Evolutionary conservation across 2,113 vertebrate genomes (phyloP).

Genomic region (Amphilophus citrinellus): DNA sequence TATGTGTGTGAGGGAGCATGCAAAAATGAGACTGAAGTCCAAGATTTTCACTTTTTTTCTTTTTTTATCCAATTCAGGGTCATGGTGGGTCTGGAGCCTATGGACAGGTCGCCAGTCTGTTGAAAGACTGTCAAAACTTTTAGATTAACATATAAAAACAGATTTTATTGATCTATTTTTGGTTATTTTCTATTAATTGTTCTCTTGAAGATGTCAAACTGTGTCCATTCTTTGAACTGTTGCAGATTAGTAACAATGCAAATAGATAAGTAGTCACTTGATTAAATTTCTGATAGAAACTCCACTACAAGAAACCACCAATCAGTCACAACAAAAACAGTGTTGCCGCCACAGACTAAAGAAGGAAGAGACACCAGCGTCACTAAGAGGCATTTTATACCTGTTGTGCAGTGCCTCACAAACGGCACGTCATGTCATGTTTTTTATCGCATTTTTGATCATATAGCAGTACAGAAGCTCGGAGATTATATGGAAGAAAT

Average conservation of each 20-base stretch:
- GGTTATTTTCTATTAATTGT: neutral
- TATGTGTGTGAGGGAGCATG: neutral
- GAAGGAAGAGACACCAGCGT: neutral
- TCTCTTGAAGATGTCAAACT: neutral
- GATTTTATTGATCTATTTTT: neutral
- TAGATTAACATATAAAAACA: neutral
- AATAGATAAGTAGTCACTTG: neutral
- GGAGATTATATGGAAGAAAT: no score
- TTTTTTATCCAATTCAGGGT: no score
- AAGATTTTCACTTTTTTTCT: neutral
- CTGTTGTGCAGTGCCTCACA: no score
- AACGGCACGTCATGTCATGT: no score
- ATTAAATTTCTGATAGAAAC: no score
- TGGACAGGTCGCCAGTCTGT: no score
- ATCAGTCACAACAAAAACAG: no score
- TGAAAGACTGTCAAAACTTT: no score
- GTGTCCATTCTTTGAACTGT: neutral
- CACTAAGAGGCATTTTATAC: neutral
- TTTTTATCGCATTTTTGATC: no score
- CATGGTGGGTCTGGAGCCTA: no score
- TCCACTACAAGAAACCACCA: no score
- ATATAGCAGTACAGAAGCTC: no score
- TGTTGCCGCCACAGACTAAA: neutral
- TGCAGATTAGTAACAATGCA: neutral
- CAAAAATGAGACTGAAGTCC: neutral